These are phyloP conservation scores for Rhaphigaster nebulosa DNA, from an alignment of 2,888 invertebrate genomes.

Conservation along the genomic window DNA sequence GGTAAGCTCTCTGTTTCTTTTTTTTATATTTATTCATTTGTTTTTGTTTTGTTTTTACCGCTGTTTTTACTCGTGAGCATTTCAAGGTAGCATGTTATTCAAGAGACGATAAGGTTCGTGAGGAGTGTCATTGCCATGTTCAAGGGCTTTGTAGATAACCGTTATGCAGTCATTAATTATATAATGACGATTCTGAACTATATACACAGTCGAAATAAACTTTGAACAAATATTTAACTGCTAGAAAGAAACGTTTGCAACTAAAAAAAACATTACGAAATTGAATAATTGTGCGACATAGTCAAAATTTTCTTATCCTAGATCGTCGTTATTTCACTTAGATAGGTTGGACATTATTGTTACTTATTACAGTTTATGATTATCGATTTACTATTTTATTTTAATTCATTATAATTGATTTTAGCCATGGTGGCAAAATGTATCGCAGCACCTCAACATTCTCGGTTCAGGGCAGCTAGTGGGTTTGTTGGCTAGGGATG, in stretches of 20 bases:
- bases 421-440: too few species aligned
- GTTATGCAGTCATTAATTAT: not conserved
- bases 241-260: too few species aligned
- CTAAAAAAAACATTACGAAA: not conserved
- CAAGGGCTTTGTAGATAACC: not conserved
- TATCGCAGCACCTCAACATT: too few species aligned
- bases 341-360: too few species aligned
- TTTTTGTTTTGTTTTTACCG: not conserved
- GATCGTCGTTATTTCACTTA: not conserved
- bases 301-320: not conserved
- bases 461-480: too few species aligned
- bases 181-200: not conserved
- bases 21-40: not conserved
- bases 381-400: too few species aligned
- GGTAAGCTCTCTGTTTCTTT: not conserved
- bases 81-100: not conserved
- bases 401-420: too few species aligned
- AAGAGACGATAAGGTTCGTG: not conserved
- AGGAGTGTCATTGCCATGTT: not conserved
- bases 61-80: not conserved
- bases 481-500: too few species aligned
- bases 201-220: not conserved
- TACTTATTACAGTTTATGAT: too few species aligned
- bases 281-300: not conserved
- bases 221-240: slow-evolving; percentile 8